Conservation (phyloP, 2,113 vertebrate genomes). For the rat (Rattus norvegicus) region GRCr8 NC_086028.1:66639501-66640000, state of each 20-base stretch:
- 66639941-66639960: background rate
- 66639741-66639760: background rate
- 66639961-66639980: background rate
- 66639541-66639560: background rate
- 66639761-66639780: background rate
- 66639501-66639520: background rate
- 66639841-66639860: background rate
- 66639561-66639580: background rate
- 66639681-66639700: background rate
- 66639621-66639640: background rate
- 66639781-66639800: background rate
- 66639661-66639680: background rate
- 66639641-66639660: background rate
- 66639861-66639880: background rate
- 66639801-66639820: background rate
- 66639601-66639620: conserved; percentile 24
- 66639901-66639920: background rate
- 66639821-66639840: background rate
- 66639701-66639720: background rate
- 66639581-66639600: background rate
- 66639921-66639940: background rate
- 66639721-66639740: background rate
- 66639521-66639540: background rate
- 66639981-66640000: background rate
- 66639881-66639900: background rate